phyloP scores from a whole-genome alignment of 2,888 invertebrate genomes.

The Spodoptera littoralis region DNA sequence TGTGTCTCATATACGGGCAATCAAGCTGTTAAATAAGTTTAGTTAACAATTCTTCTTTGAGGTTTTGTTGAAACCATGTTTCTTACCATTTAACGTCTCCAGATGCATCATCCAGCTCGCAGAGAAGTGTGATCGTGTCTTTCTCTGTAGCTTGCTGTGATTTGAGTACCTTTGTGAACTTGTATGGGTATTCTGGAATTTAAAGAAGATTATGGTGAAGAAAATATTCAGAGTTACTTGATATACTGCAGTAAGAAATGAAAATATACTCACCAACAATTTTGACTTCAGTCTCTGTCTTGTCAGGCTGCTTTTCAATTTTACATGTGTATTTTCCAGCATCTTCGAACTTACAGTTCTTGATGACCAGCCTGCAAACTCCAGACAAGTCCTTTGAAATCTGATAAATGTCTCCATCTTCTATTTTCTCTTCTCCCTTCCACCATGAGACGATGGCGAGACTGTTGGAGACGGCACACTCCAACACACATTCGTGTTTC shows the following conservation, averaged over 20 bases:
- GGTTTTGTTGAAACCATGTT: neutral
- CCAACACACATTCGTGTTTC: constrained; percentile 96
- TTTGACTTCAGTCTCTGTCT: constrained; percentile 93
- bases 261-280: constrained; percentile 90
- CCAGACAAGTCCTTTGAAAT: constrained; percentile 98
- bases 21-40: too few species aligned
- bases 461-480: constrained; percentile 97
- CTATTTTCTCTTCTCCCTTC: constrained; percentile 93
- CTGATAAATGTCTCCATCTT: constrained; percentile 94
- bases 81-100: constrained; percentile 97
- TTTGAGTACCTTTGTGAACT: constrained; percentile 97
- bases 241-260: too few species aligned
- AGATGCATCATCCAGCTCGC: constrained; percentile 98
- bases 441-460: constrained; percentile 98
- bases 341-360: constrained; percentile 94
- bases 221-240: too few species aligned
- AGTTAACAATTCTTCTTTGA: too few species aligned
- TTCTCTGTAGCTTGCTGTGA: constrained; percentile 98
- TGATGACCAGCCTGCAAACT: constrained; percentile 95
- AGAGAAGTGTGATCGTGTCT: constrained; percentile 96
- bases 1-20: too few species aligned
- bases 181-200: constrained; percentile 96
- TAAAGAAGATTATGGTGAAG: neutral
- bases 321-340: constrained; percentile 96
- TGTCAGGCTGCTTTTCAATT: constrained; percentile 96